phyloP scores from a whole-genome alignment of 2,888 invertebrate genomes.

The Drosophila formosana region DNA sequence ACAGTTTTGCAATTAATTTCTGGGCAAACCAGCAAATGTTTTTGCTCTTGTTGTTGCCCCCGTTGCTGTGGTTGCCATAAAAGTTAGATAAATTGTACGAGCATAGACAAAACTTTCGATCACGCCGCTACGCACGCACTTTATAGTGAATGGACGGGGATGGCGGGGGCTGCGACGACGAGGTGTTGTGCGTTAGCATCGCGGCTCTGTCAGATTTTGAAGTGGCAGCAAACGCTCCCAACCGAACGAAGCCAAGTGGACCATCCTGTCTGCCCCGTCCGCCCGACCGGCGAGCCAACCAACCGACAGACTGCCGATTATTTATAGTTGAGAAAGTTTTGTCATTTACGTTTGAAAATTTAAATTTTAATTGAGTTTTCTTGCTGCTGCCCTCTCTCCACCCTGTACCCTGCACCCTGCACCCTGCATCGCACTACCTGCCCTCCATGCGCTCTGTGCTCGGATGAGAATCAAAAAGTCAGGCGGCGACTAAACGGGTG shows the following conservation, averaged over 20 bases:
- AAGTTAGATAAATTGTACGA: constrained; percentile 79
- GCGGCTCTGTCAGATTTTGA: constrained; percentile 70
- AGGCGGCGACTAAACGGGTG: constrained; percentile 38
- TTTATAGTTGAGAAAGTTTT: constrained; percentile 82
- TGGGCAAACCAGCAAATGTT: constrained; percentile 64
- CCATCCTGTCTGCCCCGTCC: constrained; percentile 44
- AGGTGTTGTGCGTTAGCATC: constrained; percentile 27
- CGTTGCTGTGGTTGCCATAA: constrained; percentile 70
- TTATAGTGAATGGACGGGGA: constrained; percentile 21
- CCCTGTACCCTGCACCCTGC: background rate
- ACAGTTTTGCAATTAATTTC: constrained; percentile 81
- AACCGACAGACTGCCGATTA: constrained; percentile 68
- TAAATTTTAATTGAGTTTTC: constrained; percentile 81
- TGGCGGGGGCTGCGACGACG: background rate
- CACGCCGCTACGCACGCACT: constrained; percentile 73
- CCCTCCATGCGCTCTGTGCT: constrained; percentile 7
- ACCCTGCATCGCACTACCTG: background rate
- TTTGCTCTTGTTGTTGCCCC: constrained; percentile 29
- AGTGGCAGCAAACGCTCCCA: constrained; percentile 58
- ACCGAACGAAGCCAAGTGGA: constrained; percentile 58
- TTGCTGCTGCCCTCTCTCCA: constrained; percentile 41
- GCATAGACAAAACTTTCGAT: constrained; percentile 78
- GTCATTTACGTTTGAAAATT: constrained; percentile 81
- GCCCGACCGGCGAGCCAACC: constrained; percentile 14
- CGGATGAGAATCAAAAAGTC: constrained; percentile 63